Base-by-base conservation (phyloP, 2,113 vertebrate genomes). In the Apistogramma diplotaenia region DNA sequence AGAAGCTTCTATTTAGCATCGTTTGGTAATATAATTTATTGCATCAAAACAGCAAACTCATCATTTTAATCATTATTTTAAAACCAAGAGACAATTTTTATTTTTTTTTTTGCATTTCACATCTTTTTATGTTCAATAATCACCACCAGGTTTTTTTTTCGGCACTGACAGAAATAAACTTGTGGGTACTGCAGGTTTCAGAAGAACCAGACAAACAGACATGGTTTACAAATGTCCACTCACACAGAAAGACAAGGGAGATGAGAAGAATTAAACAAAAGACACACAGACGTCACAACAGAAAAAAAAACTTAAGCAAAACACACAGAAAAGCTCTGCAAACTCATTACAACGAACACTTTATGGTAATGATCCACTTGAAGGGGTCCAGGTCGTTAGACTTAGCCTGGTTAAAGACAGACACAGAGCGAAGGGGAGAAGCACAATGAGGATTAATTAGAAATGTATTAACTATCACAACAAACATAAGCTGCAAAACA, bases 401-500 rank as follows among this genome's bases (percentile, higher is more conserved):
- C 56, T 82, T 88, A 93, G 59, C 92, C 89, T 91, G 85, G 31
- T 78, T 40, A 70, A 57, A 84, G 58, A 84, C 55, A 62, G 25
- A 83, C 7, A 62, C 3, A 23, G 16, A 78, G 11, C 15, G 25
- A 3, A 10, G 12, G n/a, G 59, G n/a, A 11, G 2, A 4, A 13
- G 54, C n/a, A 57, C 27, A 75, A 16, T 57, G 23, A 75, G 1
- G 23, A 0, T n/a, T 18, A 74, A 27, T 74, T 35, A 79, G 10
- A 33, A 15, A 56, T 19, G 29, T 9, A 7, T n/a, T 29, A 70
- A 43, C 12, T 13, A 25, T 55, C n/a, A 73, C 51, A 73, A 9
- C 10, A 19, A 29, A 15, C 7, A 6, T 19, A 51, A 53, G 19
- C 49, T 49, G 8, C 62, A 70, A 70, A 51, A 70, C 40, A 29